Base-by-base conservation (phyloP, 2,797 vertebrate genomes). In the Telmatherina bonti region DNA sequence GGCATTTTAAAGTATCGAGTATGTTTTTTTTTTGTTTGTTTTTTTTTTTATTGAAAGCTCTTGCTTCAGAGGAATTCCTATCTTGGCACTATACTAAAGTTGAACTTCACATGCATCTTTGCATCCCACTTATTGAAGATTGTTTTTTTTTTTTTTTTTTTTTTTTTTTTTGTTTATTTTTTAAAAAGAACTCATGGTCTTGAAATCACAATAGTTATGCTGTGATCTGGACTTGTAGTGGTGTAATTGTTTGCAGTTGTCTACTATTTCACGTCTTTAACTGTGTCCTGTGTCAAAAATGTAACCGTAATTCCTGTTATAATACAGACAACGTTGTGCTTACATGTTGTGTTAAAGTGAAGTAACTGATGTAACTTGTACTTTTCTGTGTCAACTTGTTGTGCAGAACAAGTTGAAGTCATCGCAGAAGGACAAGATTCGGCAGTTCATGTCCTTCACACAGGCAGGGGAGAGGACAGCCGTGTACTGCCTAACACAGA, bases 401-500 rank as follows among this genome's bases (percentile, higher is more conserved):
- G 72, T 88, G 85, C 95, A 98, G 96, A 95, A 97, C 93, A 97
- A 97, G 78, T 94, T 97, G 91, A 97, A 97, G 87, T 96, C 97
- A 35, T 96, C 96, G 67, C 96, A 97, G 95, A 97, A 96, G 95
- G 97, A 97, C 94, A 97, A 97, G 92, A 95, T 97, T 85, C 95
- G 94, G 81, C 96, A 97, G 95, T 97, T 98, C 91, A 96, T 97
- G 96, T 96, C 96, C 86, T 97, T 98, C 91, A 97, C 96, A 10
- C 96, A 97, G 91, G 95, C 97, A 53, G 95, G 95, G 29, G 96
- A 98, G 93, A 96, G 95, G 92, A 96, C 97, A 74, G 97, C 97
- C 78, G 92, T 97, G 81, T 96, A 94, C 94, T 97, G 95, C 94
- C 94, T 97, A 86, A 95, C 94, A 24, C 97, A 97, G 93, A 97